Evolutionary conservation across 2,888 invertebrate genomes (phyloP).

Genomic region (Pseudococcus jackbeardsleyi): DNA sequence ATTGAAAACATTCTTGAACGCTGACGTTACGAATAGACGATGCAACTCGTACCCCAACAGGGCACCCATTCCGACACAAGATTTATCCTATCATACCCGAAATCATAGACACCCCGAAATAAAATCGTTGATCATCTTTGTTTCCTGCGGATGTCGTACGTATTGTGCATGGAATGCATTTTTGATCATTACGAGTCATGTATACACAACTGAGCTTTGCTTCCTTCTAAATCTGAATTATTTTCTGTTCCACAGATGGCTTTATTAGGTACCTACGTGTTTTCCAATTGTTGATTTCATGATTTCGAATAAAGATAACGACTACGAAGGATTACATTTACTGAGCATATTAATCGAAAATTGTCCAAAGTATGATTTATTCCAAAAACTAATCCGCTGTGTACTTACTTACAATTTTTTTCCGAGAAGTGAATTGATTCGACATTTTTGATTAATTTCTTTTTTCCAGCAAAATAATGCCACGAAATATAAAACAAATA

Average conservation of each 20-base stretch:
- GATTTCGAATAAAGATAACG: slow-evolving; percentile 93
- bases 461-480: slow-evolving; percentile 65
- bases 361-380: slow-evolving; percentile 79
- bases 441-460: neutral
- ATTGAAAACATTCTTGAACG: no score
- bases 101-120: no score
- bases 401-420: neutral
- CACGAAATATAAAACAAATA: slow-evolving; percentile 65
- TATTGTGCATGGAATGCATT: neutral
- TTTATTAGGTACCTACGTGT: slow-evolving; percentile 92
- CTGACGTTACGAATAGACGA: no score
- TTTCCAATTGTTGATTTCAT: slow-evolving; percentile 97
- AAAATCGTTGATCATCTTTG: no score
- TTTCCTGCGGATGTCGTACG: no score
- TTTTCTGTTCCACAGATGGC: slow-evolving; percentile 74
- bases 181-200: no score
- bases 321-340: slow-evolving; percentile 95
- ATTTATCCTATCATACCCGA: no score
- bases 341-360: slow-evolving; percentile 87
- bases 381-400: slow-evolving; percentile 67
- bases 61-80: no score
- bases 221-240: no score
- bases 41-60: no score
- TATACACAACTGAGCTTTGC: no score
- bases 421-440: neutral